Evolutionary conservation across 2,797 vertebrate species (phyloP).

Genomic region (Smutsia temminckii): DNA sequence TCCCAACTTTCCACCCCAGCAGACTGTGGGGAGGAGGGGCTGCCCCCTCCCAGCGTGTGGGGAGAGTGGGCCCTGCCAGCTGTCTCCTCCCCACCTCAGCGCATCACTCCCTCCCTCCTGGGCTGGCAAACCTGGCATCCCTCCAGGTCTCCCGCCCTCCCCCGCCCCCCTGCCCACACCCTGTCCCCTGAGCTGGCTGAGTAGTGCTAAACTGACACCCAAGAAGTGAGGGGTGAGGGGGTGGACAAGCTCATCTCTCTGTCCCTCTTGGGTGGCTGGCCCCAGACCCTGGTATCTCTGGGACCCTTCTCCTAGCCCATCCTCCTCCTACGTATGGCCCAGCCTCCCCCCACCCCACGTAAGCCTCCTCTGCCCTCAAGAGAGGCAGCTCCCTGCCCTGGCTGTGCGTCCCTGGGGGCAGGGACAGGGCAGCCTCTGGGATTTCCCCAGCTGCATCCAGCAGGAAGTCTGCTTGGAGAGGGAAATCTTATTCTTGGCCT

Average conservation of each 20-base stretch:
- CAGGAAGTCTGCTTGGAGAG: slow-evolving; percentile 46
- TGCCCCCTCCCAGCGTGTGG: too few relatives aligned
- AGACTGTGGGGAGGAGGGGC: not conserved
- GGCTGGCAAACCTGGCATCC: not conserved
- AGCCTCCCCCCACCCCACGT: not conserved
- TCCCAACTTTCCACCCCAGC: not conserved
- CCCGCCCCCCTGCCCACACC: not conserved
- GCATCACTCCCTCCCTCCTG: not conserved
- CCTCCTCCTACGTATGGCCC: not conserved
- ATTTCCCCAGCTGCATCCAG: not conserved
- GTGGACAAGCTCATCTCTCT: not conserved
- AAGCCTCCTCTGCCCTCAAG: too few relatives aligned
- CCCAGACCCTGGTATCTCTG: not conserved
- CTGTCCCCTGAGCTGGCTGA: not conserved
- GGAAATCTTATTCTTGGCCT: slow-evolving; percentile 56
- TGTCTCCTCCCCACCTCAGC: not conserved
- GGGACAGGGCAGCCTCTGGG: not conserved
- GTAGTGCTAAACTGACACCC: too few relatives aligned
- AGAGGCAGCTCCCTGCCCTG: not conserved
- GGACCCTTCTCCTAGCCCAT: not conserved
- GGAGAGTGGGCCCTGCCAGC: not conserved
- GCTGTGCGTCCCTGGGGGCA: too few relatives aligned
- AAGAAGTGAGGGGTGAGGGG: not conserved
- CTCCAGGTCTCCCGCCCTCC: not conserved
- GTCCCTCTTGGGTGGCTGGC: not conserved